Base-by-base conservation (phyloP, 2,113 vertebrate genomes). In the Chascanopsetta lugubris region DNA sequence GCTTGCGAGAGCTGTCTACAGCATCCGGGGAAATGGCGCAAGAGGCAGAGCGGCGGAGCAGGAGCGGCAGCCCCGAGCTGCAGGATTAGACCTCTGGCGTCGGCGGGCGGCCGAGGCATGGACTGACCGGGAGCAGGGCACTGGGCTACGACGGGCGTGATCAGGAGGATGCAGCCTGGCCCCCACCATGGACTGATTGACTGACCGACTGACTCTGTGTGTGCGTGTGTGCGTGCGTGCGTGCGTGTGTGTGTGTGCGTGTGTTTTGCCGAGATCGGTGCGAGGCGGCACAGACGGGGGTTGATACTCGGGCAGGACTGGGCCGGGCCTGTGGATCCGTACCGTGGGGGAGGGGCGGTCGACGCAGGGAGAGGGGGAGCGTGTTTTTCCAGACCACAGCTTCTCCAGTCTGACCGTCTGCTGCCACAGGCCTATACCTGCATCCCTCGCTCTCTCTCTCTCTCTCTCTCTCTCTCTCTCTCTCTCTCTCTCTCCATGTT, bases 1-100 rank as follows among this genome's bases (percentile, higher is more conserved):
- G 92, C 90, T 91, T 89, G 90, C 90, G 74, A 85, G 88, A 84
- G 83, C 88, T 86, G 90, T 92, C 91, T 88, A 82, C 89, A 88
- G 87, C 90, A 91, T 89, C 88, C 89, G 80, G 87, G 85, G 89
- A 89, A 89, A 90, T 90, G 79, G 87, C 83, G 83, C 78, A 72
- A 75, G 80, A 83, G 80, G 79, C 83, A 86, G 78, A 59, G 77
- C 77, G 80, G 45, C 79, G 82, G 82, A 83, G 79, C 80, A 83
- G 76, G 76, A 85, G 70, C 59, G 45, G 75, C 79, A 79, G 68
- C 75, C 79, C 64, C n/a, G 81, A 90, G 79, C 72, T 17, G 61
- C 68, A 42, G 86, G 80, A 86, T 86, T 87, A 86, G 75, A 79
- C 83, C 81, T 81, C 83, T 53, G 82, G 77, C 73, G 21, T 69